These are phyloP conservation scores for Macaca nemestrina DNA, from an alignment of 2,113 vertebrate species.

Conservation along the genomic window DNA sequence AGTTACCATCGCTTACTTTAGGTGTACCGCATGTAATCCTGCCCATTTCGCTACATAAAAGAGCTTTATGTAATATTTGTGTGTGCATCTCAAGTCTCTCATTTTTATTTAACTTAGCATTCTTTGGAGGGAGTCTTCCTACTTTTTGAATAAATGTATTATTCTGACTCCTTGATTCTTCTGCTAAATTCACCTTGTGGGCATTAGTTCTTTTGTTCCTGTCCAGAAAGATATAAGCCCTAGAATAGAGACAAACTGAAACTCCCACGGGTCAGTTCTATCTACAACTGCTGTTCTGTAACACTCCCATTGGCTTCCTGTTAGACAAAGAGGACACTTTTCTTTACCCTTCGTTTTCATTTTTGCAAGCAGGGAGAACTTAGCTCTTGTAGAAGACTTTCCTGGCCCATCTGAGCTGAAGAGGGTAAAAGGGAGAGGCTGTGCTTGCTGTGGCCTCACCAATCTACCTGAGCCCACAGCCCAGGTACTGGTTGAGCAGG, in stretches of 20 bases:
- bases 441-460: neutral
- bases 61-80: neutral
- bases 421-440: neutral
- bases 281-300: neutral
- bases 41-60: neutral
- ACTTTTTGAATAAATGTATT: neutral
- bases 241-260: neutral
- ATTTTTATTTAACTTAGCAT: neutral
- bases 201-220: neutral
- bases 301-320: neutral
- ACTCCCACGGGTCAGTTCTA: neutral
- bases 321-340: neutral
- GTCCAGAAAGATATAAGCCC: neutral
- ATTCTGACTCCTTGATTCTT: neutral
- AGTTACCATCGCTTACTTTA: neutral
- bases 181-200: neutral
- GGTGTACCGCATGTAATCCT: neutral
- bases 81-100: neutral
- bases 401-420: neutral
- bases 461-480: neutral
- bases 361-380: neutral
- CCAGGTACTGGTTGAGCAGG: neutral
- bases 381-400: neutral
- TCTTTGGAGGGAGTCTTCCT: neutral
- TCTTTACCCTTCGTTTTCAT: neutral